Conservation (phyloP, 2,113 vertebrate species). For the Albula goreensis region DNA sequence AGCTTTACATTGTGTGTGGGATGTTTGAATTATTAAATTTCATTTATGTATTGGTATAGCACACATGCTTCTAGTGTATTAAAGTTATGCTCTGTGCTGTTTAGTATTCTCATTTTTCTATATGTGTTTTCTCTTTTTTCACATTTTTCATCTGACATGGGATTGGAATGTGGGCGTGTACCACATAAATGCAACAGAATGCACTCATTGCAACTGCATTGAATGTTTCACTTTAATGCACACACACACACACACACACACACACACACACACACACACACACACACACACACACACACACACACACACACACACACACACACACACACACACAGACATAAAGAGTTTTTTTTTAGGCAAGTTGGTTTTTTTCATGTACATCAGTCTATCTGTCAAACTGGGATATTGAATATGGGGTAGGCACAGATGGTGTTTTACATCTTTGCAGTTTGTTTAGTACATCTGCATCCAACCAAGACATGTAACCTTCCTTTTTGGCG, state of each 20-base stretch:
- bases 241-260: not conserved
- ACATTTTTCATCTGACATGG: not conserved
- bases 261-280: not conserved
- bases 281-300: not conserved
- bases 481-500: not conserved
- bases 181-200: not conserved
- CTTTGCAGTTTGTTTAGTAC: not conserved
- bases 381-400: not conserved
- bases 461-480: conserved; percentile 6
- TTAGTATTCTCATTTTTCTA: not conserved
- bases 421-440: not conserved
- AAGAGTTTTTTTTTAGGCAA: too few species aligned
- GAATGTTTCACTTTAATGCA: not conserved
- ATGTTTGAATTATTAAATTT: not conserved
- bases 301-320: not conserved
- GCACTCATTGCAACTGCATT: not conserved
- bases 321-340: not conserved
- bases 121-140: not conserved
- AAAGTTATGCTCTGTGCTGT: not conserved
- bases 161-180: not conserved
- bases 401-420: not conserved
- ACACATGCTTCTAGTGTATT: not conserved
- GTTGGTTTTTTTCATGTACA: not conserved
- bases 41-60: not conserved
- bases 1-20: not conserved